These are phyloP conservation scores for Nomada hirtipes DNA, from an alignment of 2,888 invertebrate species.

Conservation along the genomic window DNA sequence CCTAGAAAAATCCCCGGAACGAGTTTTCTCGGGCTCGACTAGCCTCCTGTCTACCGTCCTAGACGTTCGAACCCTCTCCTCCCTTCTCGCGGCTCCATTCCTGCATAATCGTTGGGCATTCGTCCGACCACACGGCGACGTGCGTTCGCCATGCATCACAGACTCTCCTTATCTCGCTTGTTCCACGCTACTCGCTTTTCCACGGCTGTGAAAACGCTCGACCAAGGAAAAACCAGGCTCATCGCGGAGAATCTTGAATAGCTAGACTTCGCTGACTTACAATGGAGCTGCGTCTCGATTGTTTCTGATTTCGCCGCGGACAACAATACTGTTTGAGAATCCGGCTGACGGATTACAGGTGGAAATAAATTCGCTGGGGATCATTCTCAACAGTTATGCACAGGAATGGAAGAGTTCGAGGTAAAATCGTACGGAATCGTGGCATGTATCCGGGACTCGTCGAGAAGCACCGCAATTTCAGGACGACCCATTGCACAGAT, in stretches of 20 bases:
- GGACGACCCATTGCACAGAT: background rate
- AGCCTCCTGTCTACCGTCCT: conserved; percentile 54
- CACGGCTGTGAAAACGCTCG: background rate
- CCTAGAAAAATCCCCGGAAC: conserved; percentile 59
- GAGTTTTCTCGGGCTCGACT: conserved; percentile 53
- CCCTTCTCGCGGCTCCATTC: conserved; percentile 41
- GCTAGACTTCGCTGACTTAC: background rate
- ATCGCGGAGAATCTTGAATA: background rate
- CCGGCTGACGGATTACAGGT: too few relatives aligned
- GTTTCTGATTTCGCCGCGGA: background rate
- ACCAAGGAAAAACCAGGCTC: conserved; percentile 13
- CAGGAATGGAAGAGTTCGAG: too few relatives aligned
- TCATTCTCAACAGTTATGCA: too few relatives aligned
- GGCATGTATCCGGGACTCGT: background rate
- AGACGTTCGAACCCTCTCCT: conserved; percentile 38
- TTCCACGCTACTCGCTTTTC: background rate
- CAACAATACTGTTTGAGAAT: too few relatives aligned
- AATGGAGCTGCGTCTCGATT: background rate
- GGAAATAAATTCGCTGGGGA: too few relatives aligned
- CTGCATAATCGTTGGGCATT: conserved; percentile 59
- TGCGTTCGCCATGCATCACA: conserved; percentile 28
- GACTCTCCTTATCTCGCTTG: conserved; percentile 12
- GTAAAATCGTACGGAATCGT: too few relatives aligned
- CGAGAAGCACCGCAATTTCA: background rate
- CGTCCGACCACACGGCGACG: conserved; percentile 43